Conservation (phyloP, 2,797 vertebrate genomes). For the Ammospiza maritima region DNA sequence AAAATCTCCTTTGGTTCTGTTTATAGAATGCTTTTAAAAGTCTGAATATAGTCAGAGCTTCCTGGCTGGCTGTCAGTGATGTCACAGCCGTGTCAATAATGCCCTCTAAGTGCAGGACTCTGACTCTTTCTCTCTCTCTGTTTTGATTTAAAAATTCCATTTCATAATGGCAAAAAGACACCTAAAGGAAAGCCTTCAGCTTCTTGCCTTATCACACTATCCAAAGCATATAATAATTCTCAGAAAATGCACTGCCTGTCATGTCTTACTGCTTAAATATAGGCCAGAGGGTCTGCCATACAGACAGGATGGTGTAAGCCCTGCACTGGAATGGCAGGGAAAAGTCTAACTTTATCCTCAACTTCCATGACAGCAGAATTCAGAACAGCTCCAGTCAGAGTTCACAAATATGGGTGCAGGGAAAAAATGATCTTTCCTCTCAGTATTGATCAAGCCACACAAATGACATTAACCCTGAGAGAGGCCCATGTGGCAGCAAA, state of each 20-base stretch:
- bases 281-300: conserved; percentile 27
- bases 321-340: neutral
- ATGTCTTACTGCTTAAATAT: conserved; percentile 64
- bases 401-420: neutral
- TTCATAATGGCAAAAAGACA: conserved; percentile 43
- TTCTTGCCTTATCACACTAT: conserved; percentile 22
- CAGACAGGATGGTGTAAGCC: neutral
- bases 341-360: neutral
- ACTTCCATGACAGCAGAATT: neutral
- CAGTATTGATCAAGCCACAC: neutral
- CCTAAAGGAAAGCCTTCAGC: conserved; percentile 8
- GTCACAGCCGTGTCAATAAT: conserved; percentile 5
- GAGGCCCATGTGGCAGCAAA: neutral
- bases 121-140: neutral
- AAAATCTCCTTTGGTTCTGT: neutral
- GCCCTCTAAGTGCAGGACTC: conserved; percentile 18
- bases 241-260: conserved; percentile 62
- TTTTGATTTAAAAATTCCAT: conserved; percentile 58
- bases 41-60: conserved; percentile 4
- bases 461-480: neutral
- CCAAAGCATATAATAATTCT: conserved; percentile 56
- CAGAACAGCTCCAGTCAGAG: neutral
- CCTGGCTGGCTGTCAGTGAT: conserved; percentile 19
- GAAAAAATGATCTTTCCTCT: neutral
- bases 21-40: conserved; percentile 26